Evolutionary conservation across 2,797 vertebrate genomes (phyloP).

Genomic region (Fringilla coelebs): DNA sequence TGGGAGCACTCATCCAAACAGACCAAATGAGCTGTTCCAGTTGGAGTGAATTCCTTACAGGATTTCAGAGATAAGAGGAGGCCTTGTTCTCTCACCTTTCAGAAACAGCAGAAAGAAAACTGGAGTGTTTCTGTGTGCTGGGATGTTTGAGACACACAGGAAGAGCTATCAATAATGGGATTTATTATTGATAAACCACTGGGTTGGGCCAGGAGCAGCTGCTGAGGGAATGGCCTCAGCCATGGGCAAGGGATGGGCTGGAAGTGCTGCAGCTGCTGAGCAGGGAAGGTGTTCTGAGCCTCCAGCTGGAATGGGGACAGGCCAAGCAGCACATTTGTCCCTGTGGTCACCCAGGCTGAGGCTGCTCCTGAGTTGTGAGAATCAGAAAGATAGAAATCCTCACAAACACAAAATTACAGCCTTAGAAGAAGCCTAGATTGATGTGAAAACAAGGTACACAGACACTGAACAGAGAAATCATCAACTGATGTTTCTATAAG

Average conservation of each 20-base stretch:
- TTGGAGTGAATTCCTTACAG: not conserved
- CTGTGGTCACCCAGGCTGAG: not conserved
- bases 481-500: not conserved
- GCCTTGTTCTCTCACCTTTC: not conserved
- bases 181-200: rapidly evolving
- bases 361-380: not conserved
- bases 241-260: not conserved
- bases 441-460: not conserved
- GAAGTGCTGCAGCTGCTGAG: not conserved
- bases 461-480: not conserved
- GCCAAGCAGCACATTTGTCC: not conserved
- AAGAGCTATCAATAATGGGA: not conserved
- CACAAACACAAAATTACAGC: not conserved
- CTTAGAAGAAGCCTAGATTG: not conserved
- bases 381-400: not conserved
- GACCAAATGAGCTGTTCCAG: not conserved
- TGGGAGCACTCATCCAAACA: not conserved
- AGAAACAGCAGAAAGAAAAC: not conserved
- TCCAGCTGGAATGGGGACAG: not conserved
- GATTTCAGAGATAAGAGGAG: not conserved
- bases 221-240: not conserved
- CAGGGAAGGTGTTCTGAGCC: not conserved
- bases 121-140: not conserved
- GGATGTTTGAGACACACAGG: rapidly evolving
- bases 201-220: not conserved